Percentiles rank a stretch among this genome's conserved stretches.
Conservation (phyloP, 2,888 invertebrate genomes). For the Synanthedon vespiformis region DNA sequence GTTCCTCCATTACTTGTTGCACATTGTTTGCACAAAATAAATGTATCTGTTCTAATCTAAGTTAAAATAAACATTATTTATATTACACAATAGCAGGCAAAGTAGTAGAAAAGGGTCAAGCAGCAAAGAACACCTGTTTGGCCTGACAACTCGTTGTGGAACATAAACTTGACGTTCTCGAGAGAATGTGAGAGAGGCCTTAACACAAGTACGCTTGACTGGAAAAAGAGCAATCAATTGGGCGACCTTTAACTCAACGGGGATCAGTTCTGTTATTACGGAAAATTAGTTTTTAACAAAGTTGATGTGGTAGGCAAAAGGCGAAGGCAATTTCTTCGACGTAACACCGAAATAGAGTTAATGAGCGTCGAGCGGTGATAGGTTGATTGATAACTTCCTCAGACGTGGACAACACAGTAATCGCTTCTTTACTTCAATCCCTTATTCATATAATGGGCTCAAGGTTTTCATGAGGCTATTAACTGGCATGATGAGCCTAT, state of each 20-base stretch:
- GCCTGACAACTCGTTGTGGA: too few species aligned
- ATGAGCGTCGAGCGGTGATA: constrained; percentile 15
- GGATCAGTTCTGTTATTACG: constrained; percentile 20
- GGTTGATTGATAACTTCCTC: constrained; percentile 31
- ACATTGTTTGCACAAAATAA: too few species aligned
- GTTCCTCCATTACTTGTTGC: too few species aligned
- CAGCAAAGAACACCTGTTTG: too few species aligned
- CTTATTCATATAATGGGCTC: not conserved
- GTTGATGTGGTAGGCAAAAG: constrained; percentile 17
- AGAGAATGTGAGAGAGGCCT: not conserved
- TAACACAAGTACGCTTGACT: not conserved
- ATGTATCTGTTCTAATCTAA: too few species aligned
- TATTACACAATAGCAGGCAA: too few species aligned
- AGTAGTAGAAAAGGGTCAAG: too few species aligned
- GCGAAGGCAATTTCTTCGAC: constrained; percentile 22
- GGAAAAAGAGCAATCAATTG: not conserved
- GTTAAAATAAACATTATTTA: too few species aligned
- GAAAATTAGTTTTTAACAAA: constrained; percentile 38
- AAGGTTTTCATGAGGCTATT: not conserved
- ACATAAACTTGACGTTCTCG: too few species aligned
- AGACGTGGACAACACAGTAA: constrained; percentile 13
- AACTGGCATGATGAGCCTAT: too few species aligned
- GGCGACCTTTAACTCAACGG: not conserved
- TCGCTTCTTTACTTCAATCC: constrained; percentile 18
- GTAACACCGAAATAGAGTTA: constrained; percentile 24